A percentile compares a stretch with the other conserved stretches of the same genome.
Conservation (phyloP, 2,888 invertebrate genomes). For the Conistra vaccinii region DNA sequence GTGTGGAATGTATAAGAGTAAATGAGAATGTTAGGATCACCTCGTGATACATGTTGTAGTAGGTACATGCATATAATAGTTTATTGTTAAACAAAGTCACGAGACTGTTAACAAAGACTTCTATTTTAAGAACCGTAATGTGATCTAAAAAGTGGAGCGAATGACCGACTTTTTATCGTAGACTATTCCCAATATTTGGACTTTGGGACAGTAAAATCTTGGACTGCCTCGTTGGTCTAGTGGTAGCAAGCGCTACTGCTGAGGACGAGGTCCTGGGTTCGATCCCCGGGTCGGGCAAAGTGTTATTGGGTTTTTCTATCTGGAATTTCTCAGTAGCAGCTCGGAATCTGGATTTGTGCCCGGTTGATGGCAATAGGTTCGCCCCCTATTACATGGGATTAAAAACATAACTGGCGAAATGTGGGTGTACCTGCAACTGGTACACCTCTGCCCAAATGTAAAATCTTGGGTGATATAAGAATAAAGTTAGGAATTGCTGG, state of each 20-base stretch:
- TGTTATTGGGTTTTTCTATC: too few relatives aligned
- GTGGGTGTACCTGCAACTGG: too few relatives aligned
- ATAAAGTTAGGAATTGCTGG: not conserved
- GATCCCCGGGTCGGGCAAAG: too few relatives aligned
- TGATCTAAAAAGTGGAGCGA: slow-evolving; percentile 35
- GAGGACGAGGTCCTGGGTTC: too few relatives aligned
- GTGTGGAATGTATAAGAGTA: slow-evolving; percentile 13
- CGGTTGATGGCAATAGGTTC: too few relatives aligned
- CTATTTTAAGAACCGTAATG: slow-evolving; percentile 38
- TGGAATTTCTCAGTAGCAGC: too few relatives aligned
- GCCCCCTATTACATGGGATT: too few relatives aligned
- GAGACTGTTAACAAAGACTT: slow-evolving; percentile 29
- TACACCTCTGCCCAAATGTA: too few relatives aligned
- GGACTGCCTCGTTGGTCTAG: too few relatives aligned
- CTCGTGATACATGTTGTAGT: not conserved
- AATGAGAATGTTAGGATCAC: not conserved
- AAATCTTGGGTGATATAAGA: not conserved
- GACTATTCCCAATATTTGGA: slow-evolving; percentile 9
- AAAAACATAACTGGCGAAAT: too few relatives aligned
- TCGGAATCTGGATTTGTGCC: too few relatives aligned
- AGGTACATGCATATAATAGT: not conserved
- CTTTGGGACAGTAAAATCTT: not conserved
- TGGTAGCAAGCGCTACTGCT: too few relatives aligned
- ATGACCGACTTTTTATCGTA: slow-evolving; percentile 32
- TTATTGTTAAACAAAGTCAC: slow-evolving; percentile 40